phyloP scores from a whole-genome alignment of 2,113 vertebrate species.

The Australoheros scitulus region DNA sequence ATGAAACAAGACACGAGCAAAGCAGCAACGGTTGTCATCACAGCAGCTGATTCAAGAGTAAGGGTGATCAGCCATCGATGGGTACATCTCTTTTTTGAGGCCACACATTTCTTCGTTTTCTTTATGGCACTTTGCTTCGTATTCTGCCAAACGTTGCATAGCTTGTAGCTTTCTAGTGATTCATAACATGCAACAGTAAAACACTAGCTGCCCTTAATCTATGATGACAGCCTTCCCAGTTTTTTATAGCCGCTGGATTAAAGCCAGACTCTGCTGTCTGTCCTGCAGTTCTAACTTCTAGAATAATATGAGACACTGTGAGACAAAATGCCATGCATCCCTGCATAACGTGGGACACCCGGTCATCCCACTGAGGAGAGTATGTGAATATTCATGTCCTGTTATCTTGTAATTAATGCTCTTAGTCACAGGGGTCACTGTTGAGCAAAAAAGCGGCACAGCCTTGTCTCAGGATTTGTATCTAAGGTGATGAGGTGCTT shows the following conservation, averaged over 20 bases:
- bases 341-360: background rate
- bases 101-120: background rate
- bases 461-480: background rate
- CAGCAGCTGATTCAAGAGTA: background rate
- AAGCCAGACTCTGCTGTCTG: background rate
- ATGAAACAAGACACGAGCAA: background rate
- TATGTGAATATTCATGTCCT: background rate
- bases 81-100: background rate
- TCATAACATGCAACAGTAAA: background rate
- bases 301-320: background rate
- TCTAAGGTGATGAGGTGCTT: background rate
- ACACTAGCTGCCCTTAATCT: background rate
- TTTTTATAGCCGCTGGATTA: background rate
- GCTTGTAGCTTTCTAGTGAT: background rate
- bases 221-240: background rate
- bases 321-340: background rate
- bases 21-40: background rate
- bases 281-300: background rate
- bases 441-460: background rate
- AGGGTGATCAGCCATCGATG: too few relatives aligned
- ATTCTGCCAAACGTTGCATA: background rate
- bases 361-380: background rate
- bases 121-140: background rate
- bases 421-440: background rate
- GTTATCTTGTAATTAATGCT: background rate